Evolutionary conservation across 2,113 vertebrate species (phyloP), one percentile per base, ranked within the genome.

Genomic region (Odontophorus gujanensis): DNA sequence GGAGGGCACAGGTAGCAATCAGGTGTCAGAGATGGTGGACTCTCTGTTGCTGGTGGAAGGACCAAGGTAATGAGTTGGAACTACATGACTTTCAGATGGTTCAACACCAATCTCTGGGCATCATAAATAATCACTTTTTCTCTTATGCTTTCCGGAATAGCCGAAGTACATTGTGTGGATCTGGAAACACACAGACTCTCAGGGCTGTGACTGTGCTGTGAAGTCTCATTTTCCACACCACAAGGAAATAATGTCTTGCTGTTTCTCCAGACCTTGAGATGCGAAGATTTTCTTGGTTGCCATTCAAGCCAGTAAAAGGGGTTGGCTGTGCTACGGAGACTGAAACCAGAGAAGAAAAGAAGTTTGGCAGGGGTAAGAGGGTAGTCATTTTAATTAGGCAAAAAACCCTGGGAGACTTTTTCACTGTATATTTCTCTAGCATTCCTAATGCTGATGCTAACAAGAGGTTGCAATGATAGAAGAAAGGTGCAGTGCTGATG

Each of bases 321-420:
- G 65, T n/a, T 50, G 73, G 30, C 38, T 90, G 13, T 81, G 73
- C 42, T 71, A 19, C 53, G 68, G 63, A 62, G 90, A 45, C 57
- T 12, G 51, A 68, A 43, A 89, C 32, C 68, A 88, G 34, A 16
- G 81, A 32, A 78, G 47, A 72, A 79, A 68, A 58, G 40, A 66
- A 7, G 13, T 66, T 77, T 84, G 83, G 51, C 79, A 93, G 53
- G 47, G 90, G 43, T 93, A 89, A 88, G 32, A 92, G 12, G 95
- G 48, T 40, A 91, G 40, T 74, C 42, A 75, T 88, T 92, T 79
- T 88, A 93, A 74, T 81, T 94, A 85, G 30, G 55, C 66, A 90
- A 89, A 94, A 85, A 59, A 28, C 36, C 53, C 50, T 82, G 59
- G 71, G 87, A 80, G 55, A 67, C 53, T 53, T 74, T 65, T 50